These are phyloP conservation scores for Oxygymnocypris stewartii DNA, from an alignment of 2,113 vertebrate species.

Conservation along the genomic window DNA sequence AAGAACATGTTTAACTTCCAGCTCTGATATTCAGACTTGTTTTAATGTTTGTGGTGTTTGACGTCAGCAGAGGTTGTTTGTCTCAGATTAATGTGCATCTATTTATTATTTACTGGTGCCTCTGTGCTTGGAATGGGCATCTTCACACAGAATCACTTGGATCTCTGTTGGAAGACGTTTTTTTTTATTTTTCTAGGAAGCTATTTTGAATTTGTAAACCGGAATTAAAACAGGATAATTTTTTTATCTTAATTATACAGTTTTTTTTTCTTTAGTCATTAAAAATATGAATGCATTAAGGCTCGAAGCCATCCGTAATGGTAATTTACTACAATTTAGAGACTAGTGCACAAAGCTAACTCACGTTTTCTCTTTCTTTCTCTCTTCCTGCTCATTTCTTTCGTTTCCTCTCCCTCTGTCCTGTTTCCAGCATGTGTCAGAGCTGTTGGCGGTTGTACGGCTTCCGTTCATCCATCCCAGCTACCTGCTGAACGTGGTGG, in stretches of 20 bases:
- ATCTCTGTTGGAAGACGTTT: background rate
- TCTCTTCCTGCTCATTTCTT: background rate
- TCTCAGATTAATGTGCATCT: background rate
- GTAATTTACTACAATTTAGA: background rate
- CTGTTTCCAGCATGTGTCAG: conserved; percentile 81
- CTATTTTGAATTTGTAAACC: background rate
- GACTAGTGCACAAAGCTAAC: background rate
- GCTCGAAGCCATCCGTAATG: background rate
- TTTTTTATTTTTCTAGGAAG: background rate
- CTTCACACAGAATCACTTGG: background rate
- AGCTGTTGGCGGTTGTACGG: conserved; percentile 90
- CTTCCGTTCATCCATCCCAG: conserved; percentile 99
- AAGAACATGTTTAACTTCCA: background rate
- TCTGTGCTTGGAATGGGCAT: background rate
- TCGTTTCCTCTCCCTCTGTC: background rate
- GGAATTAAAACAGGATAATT: too few relatives aligned
- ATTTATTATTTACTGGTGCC: background rate
- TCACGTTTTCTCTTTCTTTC: background rate
- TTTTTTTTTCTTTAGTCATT: background rate
- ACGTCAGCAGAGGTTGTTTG: background rate
- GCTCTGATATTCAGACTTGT: background rate
- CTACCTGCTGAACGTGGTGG: conserved; percentile 96
- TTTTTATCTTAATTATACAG: background rate
- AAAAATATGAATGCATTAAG: background rate
- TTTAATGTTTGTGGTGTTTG: background rate